Evolutionary conservation across 2,113 vertebrate genomes (phyloP).

Genomic region (Macquaria ambigua): DNA sequence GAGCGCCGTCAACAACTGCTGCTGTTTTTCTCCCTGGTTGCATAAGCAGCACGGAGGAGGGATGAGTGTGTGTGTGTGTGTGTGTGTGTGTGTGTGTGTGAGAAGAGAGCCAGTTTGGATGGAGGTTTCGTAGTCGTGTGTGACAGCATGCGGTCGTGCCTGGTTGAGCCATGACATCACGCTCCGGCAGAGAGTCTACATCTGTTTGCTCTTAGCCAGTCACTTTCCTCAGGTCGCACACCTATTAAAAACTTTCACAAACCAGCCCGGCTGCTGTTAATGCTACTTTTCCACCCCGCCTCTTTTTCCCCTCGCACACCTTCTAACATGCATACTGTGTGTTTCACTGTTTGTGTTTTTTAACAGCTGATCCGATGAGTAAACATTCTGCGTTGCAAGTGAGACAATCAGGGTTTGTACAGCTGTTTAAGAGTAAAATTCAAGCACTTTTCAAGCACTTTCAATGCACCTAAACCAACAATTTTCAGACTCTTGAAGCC

Average conservation of each 20-base stretch:
- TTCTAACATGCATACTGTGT: not conserved
- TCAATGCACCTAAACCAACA: too few relatives aligned
- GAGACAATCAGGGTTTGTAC: not conserved
- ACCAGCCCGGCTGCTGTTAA: not conserved
- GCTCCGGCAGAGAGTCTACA: conserved; percentile 40
- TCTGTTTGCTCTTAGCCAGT: conserved; percentile 57
- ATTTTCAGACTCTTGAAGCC: too few relatives aligned
- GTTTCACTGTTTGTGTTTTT: too few relatives aligned
- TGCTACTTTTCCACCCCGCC: conserved; percentile 24
- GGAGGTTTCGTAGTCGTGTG: conserved; percentile 21
- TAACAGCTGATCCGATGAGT: not conserved
- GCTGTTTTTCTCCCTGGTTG: conserved; percentile 63
- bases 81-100: conserved; percentile 18
- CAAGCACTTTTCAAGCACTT: too few relatives aligned
- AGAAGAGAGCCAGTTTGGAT: conserved; percentile 14
- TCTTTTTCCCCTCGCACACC: not conserved
- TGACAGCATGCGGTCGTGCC: conserved; percentile 47
- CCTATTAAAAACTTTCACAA: conserved; percentile 31
- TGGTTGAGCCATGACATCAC: conserved; percentile 65
- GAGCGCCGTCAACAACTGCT: conserved; percentile 60
- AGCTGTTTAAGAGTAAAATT: too few relatives aligned
- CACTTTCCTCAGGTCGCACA: conserved; percentile 41
- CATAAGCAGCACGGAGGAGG: conserved; percentile 58
- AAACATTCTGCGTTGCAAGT: too few relatives aligned
- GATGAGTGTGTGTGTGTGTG: conserved; percentile 34